These are phyloP conservation scores for Tapera naevia DNA, from an alignment of 2,797 vertebrate species.

Conservation along the genomic window DNA sequence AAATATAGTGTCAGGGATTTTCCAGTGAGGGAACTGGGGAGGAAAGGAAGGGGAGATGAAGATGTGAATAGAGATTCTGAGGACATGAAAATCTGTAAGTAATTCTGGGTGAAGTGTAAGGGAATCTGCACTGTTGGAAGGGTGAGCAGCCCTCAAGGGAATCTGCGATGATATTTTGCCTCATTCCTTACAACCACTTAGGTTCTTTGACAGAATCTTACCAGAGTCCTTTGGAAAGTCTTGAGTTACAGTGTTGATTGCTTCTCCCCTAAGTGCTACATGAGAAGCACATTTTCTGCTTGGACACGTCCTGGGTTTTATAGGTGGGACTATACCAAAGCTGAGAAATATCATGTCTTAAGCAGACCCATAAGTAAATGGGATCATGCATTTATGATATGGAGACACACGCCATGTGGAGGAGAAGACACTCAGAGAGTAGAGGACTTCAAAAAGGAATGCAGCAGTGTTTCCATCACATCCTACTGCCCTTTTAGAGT, in stretches of 20 bases:
- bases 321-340: neutral
- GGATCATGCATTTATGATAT: neutral
- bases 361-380: neutral
- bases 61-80: neutral
- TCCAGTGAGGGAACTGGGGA: neutral
- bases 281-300: neutral
- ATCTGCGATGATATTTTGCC: neutral
- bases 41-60: neutral
- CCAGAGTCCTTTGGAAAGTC: neutral
- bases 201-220: neutral
- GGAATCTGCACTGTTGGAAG: neutral
- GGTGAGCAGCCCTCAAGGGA: neutral
- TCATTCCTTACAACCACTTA: neutral
- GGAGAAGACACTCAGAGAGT: neutral
- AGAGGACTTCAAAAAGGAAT: neutral
- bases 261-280: neutral
- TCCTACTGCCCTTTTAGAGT: neutral
- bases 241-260: accelerated
- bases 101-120: neutral
- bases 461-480: neutral
- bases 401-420: neutral
- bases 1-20: neutral
- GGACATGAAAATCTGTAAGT: neutral
- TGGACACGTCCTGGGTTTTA: neutral
- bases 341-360: neutral